These are phyloP conservation scores for Catharus bicknelli DNA, from an alignment of 2,113 vertebrate species.

Conservation along the genomic window DNA sequence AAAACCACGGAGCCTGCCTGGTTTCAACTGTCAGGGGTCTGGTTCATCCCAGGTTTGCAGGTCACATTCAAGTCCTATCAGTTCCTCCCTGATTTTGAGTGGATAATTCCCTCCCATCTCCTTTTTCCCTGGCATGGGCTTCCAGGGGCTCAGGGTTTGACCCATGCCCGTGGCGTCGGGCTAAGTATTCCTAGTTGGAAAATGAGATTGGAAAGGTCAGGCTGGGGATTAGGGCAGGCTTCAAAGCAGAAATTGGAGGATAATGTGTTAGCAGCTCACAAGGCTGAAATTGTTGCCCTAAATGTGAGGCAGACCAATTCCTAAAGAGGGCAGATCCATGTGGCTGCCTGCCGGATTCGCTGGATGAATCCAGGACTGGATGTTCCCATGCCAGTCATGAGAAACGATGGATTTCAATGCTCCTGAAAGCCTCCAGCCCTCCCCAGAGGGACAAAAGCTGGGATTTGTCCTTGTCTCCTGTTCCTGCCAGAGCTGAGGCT, in stretches of 20 bases:
- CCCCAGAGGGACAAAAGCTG: neutral
- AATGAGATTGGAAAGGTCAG: constrained; percentile 35
- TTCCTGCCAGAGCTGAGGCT: neutral
- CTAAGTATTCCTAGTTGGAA: constrained; percentile 17
- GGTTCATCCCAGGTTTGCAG: neutral
- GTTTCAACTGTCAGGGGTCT: neutral
- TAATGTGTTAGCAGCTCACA: neutral
- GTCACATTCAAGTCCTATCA: neutral
- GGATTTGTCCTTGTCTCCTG: neutral
- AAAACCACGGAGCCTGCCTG: rapidly evolving
- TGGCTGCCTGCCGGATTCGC: rapidly evolving
- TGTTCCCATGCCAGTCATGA: neutral
- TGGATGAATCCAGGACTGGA: rapidly evolving
- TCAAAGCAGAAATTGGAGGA: constrained; percentile 26
- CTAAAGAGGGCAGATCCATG: neutral
- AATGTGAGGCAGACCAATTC: neutral
- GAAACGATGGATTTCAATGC: neutral
- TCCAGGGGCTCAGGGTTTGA: neutral
- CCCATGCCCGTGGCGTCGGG: rapidly evolving
- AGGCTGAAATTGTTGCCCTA: neutral
- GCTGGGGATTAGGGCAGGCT: constrained; percentile 29
- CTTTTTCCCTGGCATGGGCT: neutral
- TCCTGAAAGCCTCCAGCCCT: neutral
- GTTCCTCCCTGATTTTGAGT: constrained; percentile 1
- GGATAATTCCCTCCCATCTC: constrained; percentile 27